phyloP scores from a whole-genome alignment of 2,888 invertebrate genomes.

The Dryocosmus kuriphilus region DNA sequence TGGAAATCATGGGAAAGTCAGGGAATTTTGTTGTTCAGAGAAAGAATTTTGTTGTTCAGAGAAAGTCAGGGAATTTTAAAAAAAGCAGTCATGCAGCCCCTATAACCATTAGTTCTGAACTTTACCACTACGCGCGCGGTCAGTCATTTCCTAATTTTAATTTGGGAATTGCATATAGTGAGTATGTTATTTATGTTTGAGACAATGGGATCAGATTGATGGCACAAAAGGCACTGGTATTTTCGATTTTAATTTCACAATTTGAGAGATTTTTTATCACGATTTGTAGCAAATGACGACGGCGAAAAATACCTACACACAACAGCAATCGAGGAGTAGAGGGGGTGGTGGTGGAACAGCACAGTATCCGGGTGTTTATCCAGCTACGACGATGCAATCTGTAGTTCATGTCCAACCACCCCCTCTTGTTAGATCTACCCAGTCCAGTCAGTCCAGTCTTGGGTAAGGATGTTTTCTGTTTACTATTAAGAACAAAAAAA shows the following conservation, averaged over 20 bases:
- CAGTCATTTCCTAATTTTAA: too few species aligned
- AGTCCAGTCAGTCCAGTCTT: conserved; percentile 76
- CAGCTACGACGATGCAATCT: conserved; percentile 74
- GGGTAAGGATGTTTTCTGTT: conserved; percentile 70
- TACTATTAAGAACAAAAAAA: not conserved
- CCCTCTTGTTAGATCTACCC: conserved; percentile 79
- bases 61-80: too few species aligned
- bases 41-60: too few species aligned
- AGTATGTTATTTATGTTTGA: not conserved
- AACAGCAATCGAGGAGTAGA: conserved; percentile 70
- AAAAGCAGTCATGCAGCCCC: too few species aligned
- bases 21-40: too few species aligned
- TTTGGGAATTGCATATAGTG: too few species aligned
- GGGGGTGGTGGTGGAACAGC: conserved; percentile 68
- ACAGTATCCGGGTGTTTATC: conserved; percentile 73
- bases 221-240: not conserved
- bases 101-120: too few species aligned
- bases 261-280: not conserved
- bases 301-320: conserved; percentile 68
- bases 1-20: too few species aligned
- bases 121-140: too few species aligned
- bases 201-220: not conserved
- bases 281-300: conserved; percentile 46
- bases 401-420: conserved; percentile 77
- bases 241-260: not conserved